phyloP scores from a whole-genome alignment of 2,888 invertebrate species.

The Cyclophora punctaria region DNA sequence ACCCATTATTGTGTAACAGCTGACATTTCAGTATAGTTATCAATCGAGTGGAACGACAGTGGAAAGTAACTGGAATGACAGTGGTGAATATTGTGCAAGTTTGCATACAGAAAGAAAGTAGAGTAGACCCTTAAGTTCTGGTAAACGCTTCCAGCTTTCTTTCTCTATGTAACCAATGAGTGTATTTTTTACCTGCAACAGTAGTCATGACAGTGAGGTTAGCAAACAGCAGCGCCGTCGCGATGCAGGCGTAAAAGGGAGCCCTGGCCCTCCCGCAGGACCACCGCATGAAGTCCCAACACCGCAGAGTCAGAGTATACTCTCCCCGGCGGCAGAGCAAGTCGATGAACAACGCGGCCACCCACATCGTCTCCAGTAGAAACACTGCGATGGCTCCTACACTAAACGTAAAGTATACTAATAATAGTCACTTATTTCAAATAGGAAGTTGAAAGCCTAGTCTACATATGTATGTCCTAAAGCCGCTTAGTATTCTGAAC shows the following conservation, averaged over 20 bases:
- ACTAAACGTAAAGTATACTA: conserved; percentile 23
- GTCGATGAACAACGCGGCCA: conserved; percentile 61
- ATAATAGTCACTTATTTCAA: too few species aligned
- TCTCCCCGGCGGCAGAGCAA: conserved; percentile 61
- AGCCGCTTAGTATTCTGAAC: too few species aligned
- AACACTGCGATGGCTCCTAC: conserved; percentile 55
- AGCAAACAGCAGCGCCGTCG: conserved; percentile 62
- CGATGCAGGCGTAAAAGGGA: conserved; percentile 62
- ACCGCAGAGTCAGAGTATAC: conserved; percentile 56
- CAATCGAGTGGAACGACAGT: too few species aligned
- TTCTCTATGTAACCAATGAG: neutral
- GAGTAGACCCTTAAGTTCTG: too few species aligned
- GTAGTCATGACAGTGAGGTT: conserved; percentile 54
- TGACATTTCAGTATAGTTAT: too few species aligned
- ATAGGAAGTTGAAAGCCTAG: too few species aligned
- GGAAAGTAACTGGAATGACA: too few species aligned
- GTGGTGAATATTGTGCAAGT: too few species aligned
- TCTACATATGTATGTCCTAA: too few species aligned
- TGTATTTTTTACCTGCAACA: conserved; percentile 38
- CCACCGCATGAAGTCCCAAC: conserved; percentile 68
- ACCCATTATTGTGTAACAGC: too few species aligned
- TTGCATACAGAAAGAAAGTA: too few species aligned
- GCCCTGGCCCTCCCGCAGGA: conserved; percentile 63
- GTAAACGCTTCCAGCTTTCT: too few species aligned
- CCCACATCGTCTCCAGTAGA: conserved; percentile 70